Evolutionary conservation across 2,888 invertebrate genomes (phyloP), one percentile per base, ranked within the genome.

Genomic region (Machimus rusticus): DNA sequence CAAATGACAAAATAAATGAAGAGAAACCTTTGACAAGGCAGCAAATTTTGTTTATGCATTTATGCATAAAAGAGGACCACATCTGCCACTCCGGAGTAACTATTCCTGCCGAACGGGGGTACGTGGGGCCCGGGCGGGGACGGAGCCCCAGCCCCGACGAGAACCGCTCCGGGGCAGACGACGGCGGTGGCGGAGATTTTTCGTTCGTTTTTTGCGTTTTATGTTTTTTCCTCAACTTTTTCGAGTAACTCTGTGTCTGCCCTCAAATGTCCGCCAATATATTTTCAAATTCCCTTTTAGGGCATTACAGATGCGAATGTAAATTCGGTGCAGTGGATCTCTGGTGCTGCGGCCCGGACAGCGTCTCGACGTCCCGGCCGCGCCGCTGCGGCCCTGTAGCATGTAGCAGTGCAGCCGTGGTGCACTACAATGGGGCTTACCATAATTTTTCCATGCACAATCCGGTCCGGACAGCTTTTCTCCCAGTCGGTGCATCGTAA

Each of bases 211-310:
- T 82, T 31, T 23, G 4, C n/a, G 39, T 82, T 78, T 87, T 66
- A 78, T 86, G 28, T 23, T 66, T 66, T 66, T 86, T 46, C 57
- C 37, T 77, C 37, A 79, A 87, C 74, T 81, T 86, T 86, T 86
- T 77, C 74, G 39, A 79, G 74, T 79, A 39, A 85, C 51, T 84
- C 79, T 77, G 37, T 88, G 86, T 82, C 82, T 86, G 82, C 87
- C 74, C 85, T 76, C 81, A 77, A 88, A 87, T 85, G 79, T 87
- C 78, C 85, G 85, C 78, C 87, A 87, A 88, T 88, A 87, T 88
- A 88, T 87, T 88, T 87, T 86, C 85, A 87, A 88, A 88, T 87
- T 88, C 88, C 87, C 87, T 87, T 88, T 66, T 85, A 85, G 84
- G 87, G 79, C 86, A 86, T 78, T 86, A 78, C 78, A 86, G 78